phyloP scores from a whole-genome alignment of 2,113 vertebrate species.

The Pteruthius melanotis region DNA sequence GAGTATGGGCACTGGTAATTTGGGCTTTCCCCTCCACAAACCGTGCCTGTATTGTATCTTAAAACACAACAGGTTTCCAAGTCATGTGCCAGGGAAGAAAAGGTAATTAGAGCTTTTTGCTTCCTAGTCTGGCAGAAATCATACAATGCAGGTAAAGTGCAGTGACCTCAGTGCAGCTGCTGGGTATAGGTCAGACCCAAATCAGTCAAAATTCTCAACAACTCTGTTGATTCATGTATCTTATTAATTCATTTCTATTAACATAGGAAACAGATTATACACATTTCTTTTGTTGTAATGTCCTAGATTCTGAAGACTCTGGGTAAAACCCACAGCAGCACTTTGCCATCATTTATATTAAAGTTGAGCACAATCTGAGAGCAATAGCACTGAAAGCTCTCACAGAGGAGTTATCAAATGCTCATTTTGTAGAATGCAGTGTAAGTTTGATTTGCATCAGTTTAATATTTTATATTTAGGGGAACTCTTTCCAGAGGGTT shows the following conservation, averaged over 20 bases:
- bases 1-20: neutral
- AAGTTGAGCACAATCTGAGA: neutral
- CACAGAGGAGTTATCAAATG: neutral
- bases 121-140: neutral
- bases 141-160: neutral
- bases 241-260: too few relatives aligned
- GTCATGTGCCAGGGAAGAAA: neutral
- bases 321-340: neutral
- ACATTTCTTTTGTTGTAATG: neutral
- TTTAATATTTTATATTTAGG: neutral
- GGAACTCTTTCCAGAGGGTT: neutral
- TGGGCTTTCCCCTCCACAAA: neutral
- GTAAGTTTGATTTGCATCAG: neutral
- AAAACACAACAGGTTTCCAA: neutral
- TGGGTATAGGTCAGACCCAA: neutral
- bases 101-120: neutral
- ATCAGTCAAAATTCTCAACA: neutral
- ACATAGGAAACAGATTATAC: neutral
- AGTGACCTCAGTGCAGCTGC: neutral
- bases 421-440: neutral
- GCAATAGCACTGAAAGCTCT: neutral
- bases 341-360: neutral
- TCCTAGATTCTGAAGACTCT: neutral
- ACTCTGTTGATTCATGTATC: neutral
- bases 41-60: neutral